Evolutionary conservation across 2,113 vertebrate species (phyloP).

Genomic region (Chlamydotis undulata): DNA sequence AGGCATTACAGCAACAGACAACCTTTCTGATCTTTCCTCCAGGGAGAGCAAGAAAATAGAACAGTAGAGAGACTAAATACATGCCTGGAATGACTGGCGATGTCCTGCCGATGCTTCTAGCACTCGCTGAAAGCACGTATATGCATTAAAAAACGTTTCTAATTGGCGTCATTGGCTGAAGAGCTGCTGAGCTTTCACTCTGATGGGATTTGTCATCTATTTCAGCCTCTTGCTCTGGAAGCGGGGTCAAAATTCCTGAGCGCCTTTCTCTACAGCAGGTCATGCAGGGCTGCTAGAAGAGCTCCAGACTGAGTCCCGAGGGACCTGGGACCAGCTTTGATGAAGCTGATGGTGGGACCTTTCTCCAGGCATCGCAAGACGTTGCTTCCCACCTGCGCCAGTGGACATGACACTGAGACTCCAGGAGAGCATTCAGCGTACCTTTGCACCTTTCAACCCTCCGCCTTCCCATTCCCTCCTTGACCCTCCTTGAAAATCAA

Average conservation of each 20-base stretch:
- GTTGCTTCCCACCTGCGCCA: neutral
- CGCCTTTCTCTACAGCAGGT: neutral
- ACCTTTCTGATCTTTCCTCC: neutral
- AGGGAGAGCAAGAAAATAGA: neutral
- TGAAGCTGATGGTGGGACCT: neutral
- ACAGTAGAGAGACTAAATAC: neutral
- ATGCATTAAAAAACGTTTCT: neutral
- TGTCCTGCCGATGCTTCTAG: neutral
- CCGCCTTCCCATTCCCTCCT: neutral
- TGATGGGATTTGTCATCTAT: neutral
- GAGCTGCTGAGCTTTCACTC: neutral
- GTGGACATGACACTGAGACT: neutral
- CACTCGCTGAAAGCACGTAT: neutral
- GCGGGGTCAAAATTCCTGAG: neutral
- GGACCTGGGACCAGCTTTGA: too few relatives aligned
- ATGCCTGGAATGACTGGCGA: neutral
- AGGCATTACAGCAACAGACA: neutral
- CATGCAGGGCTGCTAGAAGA: neutral
- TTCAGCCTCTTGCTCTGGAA: neutral
- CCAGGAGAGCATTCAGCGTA: fast-evolving
- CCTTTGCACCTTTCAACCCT: neutral
- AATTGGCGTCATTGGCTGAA: neutral
- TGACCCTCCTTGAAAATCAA: neutral
- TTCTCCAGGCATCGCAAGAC: neutral
- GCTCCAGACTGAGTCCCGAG: neutral